Evolutionary conservation across 2,888 invertebrate species (phyloP).

Genomic region (Lasioglossum calceatum): DNA sequence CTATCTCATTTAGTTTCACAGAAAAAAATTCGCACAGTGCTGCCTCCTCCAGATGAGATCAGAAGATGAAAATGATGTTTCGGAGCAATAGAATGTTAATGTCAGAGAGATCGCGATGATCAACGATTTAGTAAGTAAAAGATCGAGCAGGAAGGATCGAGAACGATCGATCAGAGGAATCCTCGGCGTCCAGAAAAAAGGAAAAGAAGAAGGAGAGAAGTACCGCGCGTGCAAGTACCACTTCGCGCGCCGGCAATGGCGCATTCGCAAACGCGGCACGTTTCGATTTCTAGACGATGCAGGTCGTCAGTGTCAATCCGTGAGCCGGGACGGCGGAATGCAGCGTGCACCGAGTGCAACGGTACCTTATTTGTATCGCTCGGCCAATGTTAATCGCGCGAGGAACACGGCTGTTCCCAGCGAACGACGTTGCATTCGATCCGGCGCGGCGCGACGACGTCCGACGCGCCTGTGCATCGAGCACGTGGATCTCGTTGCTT

Average conservation of each 20-base stretch:
- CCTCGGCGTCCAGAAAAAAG: background rate
- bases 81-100: background rate
- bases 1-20: background rate
- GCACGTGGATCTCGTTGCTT: constrained; percentile 42
- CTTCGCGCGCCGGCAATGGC: constrained; percentile 17
- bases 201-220: background rate
- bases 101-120: background rate
- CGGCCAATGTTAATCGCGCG: constrained; percentile 53
- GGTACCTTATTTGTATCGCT: constrained; percentile 62
- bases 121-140: background rate
- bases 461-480: constrained; percentile 1
- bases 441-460: background rate
- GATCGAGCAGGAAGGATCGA: constrained; percentile 32
- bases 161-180: background rate
- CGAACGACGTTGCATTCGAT: constrained; percentile 20
- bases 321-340: constrained; percentile 53
- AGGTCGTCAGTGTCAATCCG: constrained; percentile 58
- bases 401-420: constrained; percentile 20
- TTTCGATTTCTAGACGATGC: constrained; percentile 66
- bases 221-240: constrained; percentile 2
- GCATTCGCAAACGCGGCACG: constrained; percentile 47
- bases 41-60: background rate
- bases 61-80: background rate
- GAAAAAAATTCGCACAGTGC: background rate
- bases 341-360: constrained; percentile 55